Evolutionary conservation across 2,113 vertebrate genomes (phyloP), one percentile per base, ranked within the genome.

Genomic region (Hiodon alosoides): DNA sequence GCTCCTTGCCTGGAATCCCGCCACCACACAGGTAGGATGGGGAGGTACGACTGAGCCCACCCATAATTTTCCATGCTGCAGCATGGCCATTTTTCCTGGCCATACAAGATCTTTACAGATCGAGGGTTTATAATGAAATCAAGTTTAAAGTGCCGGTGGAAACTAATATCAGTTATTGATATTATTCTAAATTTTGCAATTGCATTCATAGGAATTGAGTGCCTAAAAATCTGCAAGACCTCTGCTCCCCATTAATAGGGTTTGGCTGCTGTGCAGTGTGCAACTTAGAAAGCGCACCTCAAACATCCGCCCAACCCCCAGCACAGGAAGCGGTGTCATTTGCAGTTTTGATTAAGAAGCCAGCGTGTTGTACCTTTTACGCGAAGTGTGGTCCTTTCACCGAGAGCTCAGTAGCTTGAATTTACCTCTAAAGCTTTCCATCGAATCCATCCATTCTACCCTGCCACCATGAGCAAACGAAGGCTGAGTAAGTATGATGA

Each of bases 301-400:
- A 69, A 46, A 60, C 74, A 14, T 55, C 48, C 47, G 72, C 77
- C 53, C 76, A 62, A 70, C 69, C 31, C 68, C 52, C 76, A 76
- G 79, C 78, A 90, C 88, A 88, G 89, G 90, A 91, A 90, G 84
- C 80, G 52, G 61, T 51, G 75, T 10, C 51, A 60, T 71, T 67
- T 67, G 68, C 76, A 14, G 72, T 62, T 74, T 55, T 66, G 62
- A 65, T 47, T 62, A n/a, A 55, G 52, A 50, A n/a, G 6, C n/a
- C 67, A 9, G 10, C 13, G 5, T 16, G 7, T n/a, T 52, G 14
- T 53, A 16, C 67, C 14, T 55, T 66, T 66, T 31, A 31, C 31
- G 2, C 64, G 8, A 48, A 9, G 46, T 47, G 64, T 48, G 64
- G 64, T 66, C 16, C 48, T 47, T 48, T 6, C 11, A 1, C 62